phyloP scores from a whole-genome alignment of 2,888 invertebrate species.

The Rotaria sp. region DNA sequence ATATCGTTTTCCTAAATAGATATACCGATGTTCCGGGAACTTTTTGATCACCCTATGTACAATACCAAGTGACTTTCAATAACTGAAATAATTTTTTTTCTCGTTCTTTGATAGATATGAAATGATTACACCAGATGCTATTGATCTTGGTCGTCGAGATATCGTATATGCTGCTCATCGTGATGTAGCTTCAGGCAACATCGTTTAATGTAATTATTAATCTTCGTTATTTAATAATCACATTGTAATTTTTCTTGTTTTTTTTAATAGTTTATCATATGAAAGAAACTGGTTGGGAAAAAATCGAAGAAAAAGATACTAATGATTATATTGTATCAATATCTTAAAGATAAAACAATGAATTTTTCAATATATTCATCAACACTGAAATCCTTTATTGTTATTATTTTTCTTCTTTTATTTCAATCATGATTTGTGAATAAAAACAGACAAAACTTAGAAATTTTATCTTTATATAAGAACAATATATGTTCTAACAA shows the following conservation, averaged over 20 bases:
- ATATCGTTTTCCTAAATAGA: no score
- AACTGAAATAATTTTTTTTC: neutral
- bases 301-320: constrained; percentile 83
- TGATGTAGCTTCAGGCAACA: constrained; percentile 93
- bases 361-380: neutral
- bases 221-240: neutral
- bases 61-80: no score
- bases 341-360: constrained; percentile 57
- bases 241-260: neutral
- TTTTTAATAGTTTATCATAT: constrained; percentile 74
- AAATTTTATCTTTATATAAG: no score
- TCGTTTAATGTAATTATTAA: constrained; percentile 65
- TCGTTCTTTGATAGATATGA: constrained; percentile 69
- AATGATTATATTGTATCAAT: constrained; percentile 81
- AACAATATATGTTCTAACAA: no score
- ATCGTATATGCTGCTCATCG: constrained; percentile 96
- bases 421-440: constrained; percentile 1
- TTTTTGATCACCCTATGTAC: no score
- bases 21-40: no score
- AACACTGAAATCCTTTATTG: neutral
- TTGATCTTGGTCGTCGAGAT: constrained; percentile 81
- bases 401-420: neutral
- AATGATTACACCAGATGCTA: constrained; percentile 79
- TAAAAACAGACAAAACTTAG: neutral
- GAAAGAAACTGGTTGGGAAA: constrained; percentile 80